phyloP scores from a whole-genome alignment of 2,797 vertebrate species.

The Eidolon dupreanum region DNA sequence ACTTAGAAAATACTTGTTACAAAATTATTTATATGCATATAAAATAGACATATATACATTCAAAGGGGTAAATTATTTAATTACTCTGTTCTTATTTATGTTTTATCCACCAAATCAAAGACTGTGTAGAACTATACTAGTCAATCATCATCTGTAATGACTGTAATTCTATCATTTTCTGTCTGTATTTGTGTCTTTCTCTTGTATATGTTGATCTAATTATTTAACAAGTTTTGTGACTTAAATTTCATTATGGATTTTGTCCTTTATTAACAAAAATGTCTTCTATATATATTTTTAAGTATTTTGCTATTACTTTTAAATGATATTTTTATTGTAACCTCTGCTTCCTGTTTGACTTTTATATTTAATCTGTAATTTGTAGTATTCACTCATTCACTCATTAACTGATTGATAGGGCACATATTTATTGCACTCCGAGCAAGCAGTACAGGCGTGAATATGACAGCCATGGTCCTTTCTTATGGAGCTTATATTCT shows the following conservation, averaged over 20 bases:
- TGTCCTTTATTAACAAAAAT: not conserved
- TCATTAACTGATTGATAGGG: not conserved
- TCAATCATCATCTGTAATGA: not conserved
- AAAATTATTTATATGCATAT: not conserved
- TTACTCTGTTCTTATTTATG: not conserved
- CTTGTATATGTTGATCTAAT: not conserved
- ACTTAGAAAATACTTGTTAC: not conserved
- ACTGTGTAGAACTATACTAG: not conserved
- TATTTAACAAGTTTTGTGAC: not conserved
- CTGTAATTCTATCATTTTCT: not conserved
- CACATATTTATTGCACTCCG: not conserved
- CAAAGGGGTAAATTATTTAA: not conserved
- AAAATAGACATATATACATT: not conserved
- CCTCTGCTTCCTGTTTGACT: not conserved
- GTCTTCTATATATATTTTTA: not conserved
- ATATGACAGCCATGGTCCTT: not conserved
- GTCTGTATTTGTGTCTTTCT: not conserved
- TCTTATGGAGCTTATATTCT: not conserved
- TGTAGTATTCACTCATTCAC: not conserved
- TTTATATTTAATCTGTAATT: conserved; percentile 9
- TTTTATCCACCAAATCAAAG: not conserved
- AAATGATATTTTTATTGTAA: not conserved
- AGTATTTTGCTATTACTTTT: not conserved
- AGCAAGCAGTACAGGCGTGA: not conserved
- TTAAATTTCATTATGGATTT: not conserved